phyloP scores from a whole-genome alignment of 2,888 invertebrate species.

The Mimumesa dahlbomi region DNA sequence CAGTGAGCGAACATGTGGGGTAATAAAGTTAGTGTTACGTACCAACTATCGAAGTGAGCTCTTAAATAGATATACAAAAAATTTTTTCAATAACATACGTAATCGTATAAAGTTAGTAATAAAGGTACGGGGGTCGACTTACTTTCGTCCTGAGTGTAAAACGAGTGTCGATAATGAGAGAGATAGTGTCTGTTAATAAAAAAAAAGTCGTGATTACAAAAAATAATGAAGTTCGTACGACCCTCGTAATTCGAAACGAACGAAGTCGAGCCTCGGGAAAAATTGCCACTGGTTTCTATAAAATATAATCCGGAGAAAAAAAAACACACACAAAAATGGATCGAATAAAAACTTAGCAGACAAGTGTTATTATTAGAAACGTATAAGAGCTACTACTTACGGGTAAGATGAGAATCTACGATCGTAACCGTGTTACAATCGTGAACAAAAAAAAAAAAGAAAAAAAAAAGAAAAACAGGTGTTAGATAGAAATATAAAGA shows the following conservation, averaged over 20 bases:
- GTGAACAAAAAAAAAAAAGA: background rate
- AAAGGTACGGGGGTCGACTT: too few species aligned
- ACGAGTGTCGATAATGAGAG: background rate
- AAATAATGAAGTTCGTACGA: background rate
- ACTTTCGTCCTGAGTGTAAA: background rate
- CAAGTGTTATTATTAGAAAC: conserved; percentile 6
- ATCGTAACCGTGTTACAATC: background rate
- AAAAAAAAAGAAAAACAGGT: background rate
- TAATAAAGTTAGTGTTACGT: conserved; percentile 31
- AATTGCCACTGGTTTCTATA: too few species aligned
- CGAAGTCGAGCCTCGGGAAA: background rate
- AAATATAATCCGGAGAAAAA: background rate
- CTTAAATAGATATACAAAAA: conserved; percentile 29
- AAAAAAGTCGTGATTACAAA: background rate
- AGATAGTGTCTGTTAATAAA: too few species aligned
- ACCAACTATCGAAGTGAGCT: conserved; percentile 18
- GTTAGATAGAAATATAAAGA: conserved; percentile 8
- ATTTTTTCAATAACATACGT: conserved; percentile 22
- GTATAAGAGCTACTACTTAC: conserved; percentile 11
- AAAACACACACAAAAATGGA: too few species aligned
- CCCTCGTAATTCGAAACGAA: background rate
- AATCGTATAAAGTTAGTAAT: background rate
- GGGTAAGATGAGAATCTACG: conserved; percentile 1
- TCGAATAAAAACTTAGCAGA: conserved; percentile 27
- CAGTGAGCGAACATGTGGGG: conserved; percentile 53